Percentiles rank a stretch among this genome's conserved stretches.
phyloP scores from a whole-genome alignment of 2,797 vertebrate species.

The Sibirionetta formosa region DNA sequence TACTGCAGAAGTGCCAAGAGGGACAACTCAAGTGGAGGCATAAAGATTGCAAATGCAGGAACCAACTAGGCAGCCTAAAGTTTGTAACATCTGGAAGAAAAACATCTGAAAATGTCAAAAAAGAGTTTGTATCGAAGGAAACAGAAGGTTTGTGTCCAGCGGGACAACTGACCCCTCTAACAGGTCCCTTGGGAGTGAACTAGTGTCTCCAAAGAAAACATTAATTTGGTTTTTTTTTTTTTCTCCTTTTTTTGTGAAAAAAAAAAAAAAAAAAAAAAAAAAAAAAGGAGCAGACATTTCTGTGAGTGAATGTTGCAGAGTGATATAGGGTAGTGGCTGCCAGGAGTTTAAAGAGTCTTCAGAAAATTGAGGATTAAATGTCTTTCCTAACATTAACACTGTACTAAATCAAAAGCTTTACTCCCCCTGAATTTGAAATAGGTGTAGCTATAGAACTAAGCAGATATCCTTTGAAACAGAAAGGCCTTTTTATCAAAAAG shows the following conservation, averaged over 20 bases:
- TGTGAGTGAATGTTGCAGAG: neutral
- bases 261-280: too few species aligned
- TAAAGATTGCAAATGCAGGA: neutral
- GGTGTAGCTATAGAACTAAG: neutral
- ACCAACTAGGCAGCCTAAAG: neutral
- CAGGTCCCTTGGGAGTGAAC: neutral
- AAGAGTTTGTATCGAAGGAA: neutral
- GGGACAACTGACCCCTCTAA: neutral
- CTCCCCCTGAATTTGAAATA: conserved; percentile 26
- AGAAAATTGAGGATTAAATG: conserved; percentile 40
- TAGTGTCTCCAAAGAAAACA: neutral
- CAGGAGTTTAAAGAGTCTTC: conserved; percentile 11
- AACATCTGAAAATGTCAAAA: neutral
- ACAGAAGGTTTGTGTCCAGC: neutral
- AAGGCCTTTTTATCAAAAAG: conserved; percentile 36
- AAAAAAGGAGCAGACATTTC: neutral
- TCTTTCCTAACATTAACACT: conserved; percentile 28
- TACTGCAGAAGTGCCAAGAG: neutral
- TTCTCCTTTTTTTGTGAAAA: too few species aligned
- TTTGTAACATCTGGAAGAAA: neutral
- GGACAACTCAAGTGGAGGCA: rapidly evolving
- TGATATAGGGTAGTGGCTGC: neutral
- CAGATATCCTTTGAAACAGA: conserved; percentile 54
- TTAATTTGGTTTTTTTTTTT: neutral
- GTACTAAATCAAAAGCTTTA: conserved; percentile 55